Conservation (phyloP, 2,113 vertebrate species). For the Rhea americana region DNA sequence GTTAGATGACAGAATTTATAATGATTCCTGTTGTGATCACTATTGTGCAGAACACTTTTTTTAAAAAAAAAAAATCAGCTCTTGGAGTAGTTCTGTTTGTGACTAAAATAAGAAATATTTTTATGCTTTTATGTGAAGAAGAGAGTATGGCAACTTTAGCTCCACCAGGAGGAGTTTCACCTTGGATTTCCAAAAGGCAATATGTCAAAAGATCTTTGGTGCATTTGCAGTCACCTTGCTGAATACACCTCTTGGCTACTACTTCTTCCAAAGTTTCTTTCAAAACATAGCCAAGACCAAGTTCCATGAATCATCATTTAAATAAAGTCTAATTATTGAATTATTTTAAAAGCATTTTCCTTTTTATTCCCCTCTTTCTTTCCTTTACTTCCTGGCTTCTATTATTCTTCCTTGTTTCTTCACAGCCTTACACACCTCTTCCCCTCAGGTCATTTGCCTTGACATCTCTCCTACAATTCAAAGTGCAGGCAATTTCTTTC, state of each 20-base stretch:
- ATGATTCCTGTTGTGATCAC: not conserved
- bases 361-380: not conserved
- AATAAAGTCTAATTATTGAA: slow-evolving; percentile 13
- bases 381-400: not conserved
- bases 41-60: not conserved
- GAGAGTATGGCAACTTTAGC: not conserved
- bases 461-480: not conserved
- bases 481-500: not conserved
- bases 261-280: not conserved
- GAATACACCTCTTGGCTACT: not conserved
- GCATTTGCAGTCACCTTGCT: not conserved
- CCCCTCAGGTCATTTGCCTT: not conserved
- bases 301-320: not conserved
- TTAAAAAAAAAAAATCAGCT: not conserved
- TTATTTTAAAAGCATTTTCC: not conserved
- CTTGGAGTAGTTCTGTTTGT: not conserved
- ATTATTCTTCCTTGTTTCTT: not conserved
- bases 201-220: not conserved
- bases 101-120: not conserved
- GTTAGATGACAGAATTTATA: not conserved
- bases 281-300: not conserved
- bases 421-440: not conserved
- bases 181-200: not conserved
- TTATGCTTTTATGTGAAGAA: not conserved
- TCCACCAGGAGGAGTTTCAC: not conserved